Conservation (phyloP, 2,113 vertebrate species). For the human region GRCh38 chrX:99482001-99482500, state of each 20-base stretch:
- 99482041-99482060: not conserved
- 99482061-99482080: not conserved
- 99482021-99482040: not conserved
- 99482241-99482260: not conserved
- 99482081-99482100: not conserved
- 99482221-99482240: not conserved
- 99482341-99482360: not conserved
- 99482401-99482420: not conserved
- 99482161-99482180: not conserved
- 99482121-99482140: not conserved
- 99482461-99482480: not conserved
- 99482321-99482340: not conserved
- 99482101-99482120: not conserved
- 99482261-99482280: not conserved
- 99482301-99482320: not conserved
- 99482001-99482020: not conserved
- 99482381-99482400: not conserved
- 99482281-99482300: fast-evolving
- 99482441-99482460: not conserved
- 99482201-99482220: not conserved
- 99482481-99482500: not conserved
- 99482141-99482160: not conserved
- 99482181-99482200: not conserved
- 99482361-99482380: not conserved
- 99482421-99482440: not conserved